phyloP scores from a whole-genome alignment of 2,888 invertebrate genomes.

The Gasteruption jaculator region DNA sequence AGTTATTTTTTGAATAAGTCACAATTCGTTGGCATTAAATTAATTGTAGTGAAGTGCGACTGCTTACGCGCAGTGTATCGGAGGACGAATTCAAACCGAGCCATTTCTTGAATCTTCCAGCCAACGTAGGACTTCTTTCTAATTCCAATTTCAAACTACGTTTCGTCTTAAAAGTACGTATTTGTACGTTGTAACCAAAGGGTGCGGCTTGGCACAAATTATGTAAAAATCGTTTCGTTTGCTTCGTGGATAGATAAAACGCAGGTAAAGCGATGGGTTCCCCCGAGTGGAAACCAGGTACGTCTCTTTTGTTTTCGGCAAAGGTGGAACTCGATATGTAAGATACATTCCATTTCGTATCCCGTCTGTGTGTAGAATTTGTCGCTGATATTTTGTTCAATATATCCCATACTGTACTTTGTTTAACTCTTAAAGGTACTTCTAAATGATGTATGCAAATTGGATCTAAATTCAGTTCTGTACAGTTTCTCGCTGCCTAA shows the following conservation, averaged over 20 bases:
- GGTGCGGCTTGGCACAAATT: constrained; percentile 23
- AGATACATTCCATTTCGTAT: constrained; percentile 43
- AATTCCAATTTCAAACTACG: constrained; percentile 67
- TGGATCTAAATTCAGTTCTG: constrained; percentile 31
- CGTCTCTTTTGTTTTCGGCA: constrained; percentile 40
- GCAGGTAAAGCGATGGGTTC: constrained; percentile 29
- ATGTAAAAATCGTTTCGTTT: constrained; percentile 28
- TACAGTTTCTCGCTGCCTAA: constrained; percentile 38
- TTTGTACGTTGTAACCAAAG: constrained; percentile 53
- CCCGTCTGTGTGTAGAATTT: constrained; percentile 25
- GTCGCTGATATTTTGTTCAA: constrained; percentile 29
- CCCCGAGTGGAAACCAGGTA: constrained; percentile 23
- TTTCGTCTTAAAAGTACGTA: constrained; percentile 77
- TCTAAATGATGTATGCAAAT: constrained; percentile 28
- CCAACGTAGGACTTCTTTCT: constrained; percentile 64
- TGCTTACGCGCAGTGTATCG: constrained; percentile 7
- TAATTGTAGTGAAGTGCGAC: neutral
- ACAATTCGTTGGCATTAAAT: neutral
- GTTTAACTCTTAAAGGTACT: constrained; percentile 26
- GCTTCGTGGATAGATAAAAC: constrained; percentile 23
- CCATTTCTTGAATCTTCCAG: constrained; percentile 34
- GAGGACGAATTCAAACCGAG: constrained; percentile 22
- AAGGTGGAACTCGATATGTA: constrained; percentile 43
- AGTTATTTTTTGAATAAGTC: too few relatives aligned
- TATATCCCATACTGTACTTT: constrained; percentile 28